Evolutionary conservation across 2,888 invertebrate species (phyloP).

Genomic region (Napeogenes inachia): DNA sequence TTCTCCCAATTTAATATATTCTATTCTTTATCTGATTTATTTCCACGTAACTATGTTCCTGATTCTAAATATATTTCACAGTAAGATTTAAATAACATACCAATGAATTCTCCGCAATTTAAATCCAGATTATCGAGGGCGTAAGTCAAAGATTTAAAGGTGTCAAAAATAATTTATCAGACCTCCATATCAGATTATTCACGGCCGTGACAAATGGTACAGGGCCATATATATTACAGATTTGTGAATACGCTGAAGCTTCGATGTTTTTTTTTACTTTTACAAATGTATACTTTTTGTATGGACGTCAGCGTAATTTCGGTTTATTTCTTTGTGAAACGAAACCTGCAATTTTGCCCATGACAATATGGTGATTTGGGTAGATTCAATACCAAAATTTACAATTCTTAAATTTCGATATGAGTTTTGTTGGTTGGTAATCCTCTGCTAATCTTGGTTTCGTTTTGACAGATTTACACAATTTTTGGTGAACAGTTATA

Average conservation of each 20-base stretch:
- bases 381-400: constrained; percentile 4
- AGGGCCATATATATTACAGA: constrained; percentile 18
- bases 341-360: neutral
- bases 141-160: constrained; percentile 21
- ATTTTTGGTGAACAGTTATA: neutral
- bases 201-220: constrained; percentile 23
- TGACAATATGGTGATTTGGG: constrained; percentile 2
- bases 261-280: neutral
- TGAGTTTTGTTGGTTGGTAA: neutral
- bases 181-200: constrained; percentile 20
- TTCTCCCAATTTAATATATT: neutral
- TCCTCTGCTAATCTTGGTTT: neutral
- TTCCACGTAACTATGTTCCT: no score
- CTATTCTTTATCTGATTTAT: no score
- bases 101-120: constrained; percentile 10
- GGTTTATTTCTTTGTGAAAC: constrained; percentile 5
- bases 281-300: neutral
- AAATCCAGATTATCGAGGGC: constrained; percentile 17
- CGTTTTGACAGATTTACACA: neutral
- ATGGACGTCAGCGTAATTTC: neutral
- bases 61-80: no score
- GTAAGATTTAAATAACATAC: no score
- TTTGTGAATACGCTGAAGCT: constrained; percentile 13
- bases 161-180: constrained; percentile 20
- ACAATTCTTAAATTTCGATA: neutral